phyloP scores from a whole-genome alignment of 2,113 vertebrate genomes.

The Calyptomena viridis region DNA sequence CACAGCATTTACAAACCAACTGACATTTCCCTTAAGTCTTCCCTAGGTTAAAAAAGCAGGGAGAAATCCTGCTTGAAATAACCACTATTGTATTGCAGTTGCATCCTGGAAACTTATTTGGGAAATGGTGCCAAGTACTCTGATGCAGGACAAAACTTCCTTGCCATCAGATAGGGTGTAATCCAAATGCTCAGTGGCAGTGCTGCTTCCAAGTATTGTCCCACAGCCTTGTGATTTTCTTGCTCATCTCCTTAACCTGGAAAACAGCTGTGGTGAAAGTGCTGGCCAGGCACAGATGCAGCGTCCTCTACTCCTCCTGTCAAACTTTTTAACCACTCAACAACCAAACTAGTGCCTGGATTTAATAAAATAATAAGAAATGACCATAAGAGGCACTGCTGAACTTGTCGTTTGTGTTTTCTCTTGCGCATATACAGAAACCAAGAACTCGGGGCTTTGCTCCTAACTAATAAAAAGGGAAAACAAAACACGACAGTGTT shows the following conservation, averaged over 20 bases:
- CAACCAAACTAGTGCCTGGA: not conserved
- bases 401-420: not conserved
- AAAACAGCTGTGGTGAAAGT: not conserved
- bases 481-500: not conserved
- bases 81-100: not conserved
- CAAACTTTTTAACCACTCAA: not conserved
- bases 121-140: not conserved
- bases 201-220: conserved; percentile 55
- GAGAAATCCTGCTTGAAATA: not conserved
- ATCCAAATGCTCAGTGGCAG: not conserved
- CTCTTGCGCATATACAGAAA: not conserved
- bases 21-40: not conserved
- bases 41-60: not conserved
- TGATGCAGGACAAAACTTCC: not conserved
- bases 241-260: not conserved
- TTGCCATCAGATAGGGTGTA: not conserved
- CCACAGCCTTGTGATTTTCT: not conserved
- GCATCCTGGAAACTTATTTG: not conserved
- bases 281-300: not conserved
- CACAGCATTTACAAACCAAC: not conserved
- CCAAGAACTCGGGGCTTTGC: not conserved
- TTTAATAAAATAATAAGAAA: not conserved
- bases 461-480: accelerated
- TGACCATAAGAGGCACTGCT: not conserved
- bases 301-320: not conserved